These are phyloP conservation scores for Myiozetetes cayanensis DNA, from an alignment of 2,113 vertebrate species.

Conservation along the genomic window DNA sequence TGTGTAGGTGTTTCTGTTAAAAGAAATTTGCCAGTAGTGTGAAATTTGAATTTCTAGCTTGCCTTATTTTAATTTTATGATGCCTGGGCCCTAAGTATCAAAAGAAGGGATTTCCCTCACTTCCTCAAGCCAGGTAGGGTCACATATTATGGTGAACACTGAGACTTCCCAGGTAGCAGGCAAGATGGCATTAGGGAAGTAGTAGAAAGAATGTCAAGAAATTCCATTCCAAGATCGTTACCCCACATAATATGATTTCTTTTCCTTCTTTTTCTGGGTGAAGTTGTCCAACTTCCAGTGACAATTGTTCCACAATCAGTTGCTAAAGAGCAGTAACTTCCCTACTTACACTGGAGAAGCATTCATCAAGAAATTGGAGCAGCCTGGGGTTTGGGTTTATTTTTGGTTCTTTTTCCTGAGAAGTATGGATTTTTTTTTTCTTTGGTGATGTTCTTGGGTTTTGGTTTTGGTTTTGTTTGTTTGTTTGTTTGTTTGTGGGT, in stretches of 20 bases:
- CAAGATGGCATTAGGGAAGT: background rate
- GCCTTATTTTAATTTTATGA: constrained; percentile 5
- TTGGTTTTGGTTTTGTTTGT: too few species aligned
- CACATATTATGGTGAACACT: background rate
- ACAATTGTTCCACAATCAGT: background rate
- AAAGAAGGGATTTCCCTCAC: background rate
- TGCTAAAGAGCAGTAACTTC: background rate
- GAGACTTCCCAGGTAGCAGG: background rate
- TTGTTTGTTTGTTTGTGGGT: background rate
- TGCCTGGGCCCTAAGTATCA: background rate
- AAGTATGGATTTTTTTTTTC: background rate
- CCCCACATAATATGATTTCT: background rate
- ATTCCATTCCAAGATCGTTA: background rate
- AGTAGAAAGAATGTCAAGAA: background rate
- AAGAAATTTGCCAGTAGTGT: background rate
- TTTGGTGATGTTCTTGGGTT: too few species aligned
- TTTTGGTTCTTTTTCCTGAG: background rate
- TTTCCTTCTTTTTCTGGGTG: background rate
- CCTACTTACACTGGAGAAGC: background rate
- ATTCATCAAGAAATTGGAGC: background rate
- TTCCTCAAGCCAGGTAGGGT: background rate
- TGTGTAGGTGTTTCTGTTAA: constrained; percentile 53
- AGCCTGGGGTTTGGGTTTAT: background rate
- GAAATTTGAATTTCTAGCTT: constrained; percentile 49
- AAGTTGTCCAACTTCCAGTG: background rate